Conservation (phyloP, 2,888 invertebrate genomes). For the Alcis repandata region DNA sequence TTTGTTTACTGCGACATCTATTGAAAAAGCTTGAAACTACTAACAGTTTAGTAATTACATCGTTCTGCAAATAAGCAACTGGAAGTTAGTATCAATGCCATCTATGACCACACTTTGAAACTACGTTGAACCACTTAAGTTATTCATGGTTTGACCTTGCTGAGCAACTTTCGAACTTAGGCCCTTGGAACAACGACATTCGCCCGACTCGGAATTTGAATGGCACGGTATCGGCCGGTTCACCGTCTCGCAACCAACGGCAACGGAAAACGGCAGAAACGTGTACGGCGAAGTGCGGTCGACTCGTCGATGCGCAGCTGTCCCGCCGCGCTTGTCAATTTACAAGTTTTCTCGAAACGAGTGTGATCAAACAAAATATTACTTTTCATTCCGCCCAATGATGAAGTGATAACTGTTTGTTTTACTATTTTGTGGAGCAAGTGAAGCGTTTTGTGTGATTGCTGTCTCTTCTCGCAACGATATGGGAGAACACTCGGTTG, state of each 20-base stretch:
- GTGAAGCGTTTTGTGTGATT: conserved; percentile 78
- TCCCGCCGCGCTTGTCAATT: conserved; percentile 81
- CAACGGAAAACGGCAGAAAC: conserved; percentile 74
- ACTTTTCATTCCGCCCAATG: conserved; percentile 76
- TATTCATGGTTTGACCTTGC: conserved; percentile 69
- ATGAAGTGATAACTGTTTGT: conserved; percentile 85
- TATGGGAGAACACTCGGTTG: conserved; percentile 84
- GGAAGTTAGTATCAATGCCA: conserved; percentile 55
- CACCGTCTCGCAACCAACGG: conserved; percentile 58
- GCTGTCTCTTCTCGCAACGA: conserved; percentile 86
- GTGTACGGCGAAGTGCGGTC: conserved; percentile 86
- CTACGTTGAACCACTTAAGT: conserved; percentile 55
- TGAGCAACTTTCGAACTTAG: conserved; percentile 81
- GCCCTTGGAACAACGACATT: conserved; percentile 74
- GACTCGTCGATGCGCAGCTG: conserved; percentile 85
- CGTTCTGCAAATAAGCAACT: background rate
- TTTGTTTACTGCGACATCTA: conserved; percentile 44
- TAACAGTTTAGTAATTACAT: background rate
- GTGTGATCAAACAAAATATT: conserved; percentile 85
- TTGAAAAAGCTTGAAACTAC: background rate
- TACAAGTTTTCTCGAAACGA: conserved; percentile 81
- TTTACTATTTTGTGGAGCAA: conserved; percentile 76
- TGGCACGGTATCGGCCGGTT: conserved; percentile 68
- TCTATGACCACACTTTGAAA: conserved; percentile 52
- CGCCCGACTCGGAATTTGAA: conserved; percentile 76